Evolutionary conservation across 2,797 vertebrate genomes (phyloP).

Genomic region (Acanthiza pusilla): DNA sequence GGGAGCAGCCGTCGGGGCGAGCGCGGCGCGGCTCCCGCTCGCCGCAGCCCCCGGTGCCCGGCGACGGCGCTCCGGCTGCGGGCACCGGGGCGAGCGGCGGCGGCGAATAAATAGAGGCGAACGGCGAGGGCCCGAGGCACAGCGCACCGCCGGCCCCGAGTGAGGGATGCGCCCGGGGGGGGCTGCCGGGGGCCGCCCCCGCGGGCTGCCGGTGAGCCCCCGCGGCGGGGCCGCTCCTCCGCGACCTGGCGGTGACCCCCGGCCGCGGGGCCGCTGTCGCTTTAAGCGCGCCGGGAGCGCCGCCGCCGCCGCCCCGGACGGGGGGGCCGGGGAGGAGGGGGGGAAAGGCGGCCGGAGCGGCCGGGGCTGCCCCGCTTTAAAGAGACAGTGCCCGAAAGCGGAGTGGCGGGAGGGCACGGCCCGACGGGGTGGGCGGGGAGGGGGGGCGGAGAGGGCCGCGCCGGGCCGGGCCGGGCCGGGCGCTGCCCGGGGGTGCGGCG

Average conservation of each 20-base stretch:
- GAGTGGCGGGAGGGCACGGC: slow-evolving; percentile 30
- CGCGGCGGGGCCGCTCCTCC: slow-evolving; percentile 39
- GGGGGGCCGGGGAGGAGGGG: background rate
- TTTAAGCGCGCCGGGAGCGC: slow-evolving; percentile 70
- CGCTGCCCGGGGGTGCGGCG: background rate
- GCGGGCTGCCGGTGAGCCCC: background rate
- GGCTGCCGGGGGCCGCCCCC: background rate
- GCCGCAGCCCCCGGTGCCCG: background rate
- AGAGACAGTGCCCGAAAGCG: slow-evolving; percentile 75
- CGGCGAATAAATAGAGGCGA: background rate
- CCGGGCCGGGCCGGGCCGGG: background rate
- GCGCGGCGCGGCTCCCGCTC: background rate
- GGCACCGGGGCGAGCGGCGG: background rate
- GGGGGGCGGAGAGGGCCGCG: background rate
- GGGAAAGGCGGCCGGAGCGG: background rate
- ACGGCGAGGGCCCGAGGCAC: background rate
- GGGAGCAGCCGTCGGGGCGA: slow-evolving; percentile 6
- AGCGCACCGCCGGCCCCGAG: background rate
- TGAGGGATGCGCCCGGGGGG: background rate
- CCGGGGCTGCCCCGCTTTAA: slow-evolving; percentile 57
- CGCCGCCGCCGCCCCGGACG: background rate
- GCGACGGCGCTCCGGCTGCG: background rate
- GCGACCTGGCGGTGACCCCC: slow-evolving; percentile 91
- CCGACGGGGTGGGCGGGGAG: slow-evolving; percentile 10
- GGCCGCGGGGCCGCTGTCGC: slow-evolving; percentile 84